These are phyloP conservation scores for Cyphomyrus discorhynchus DNA, from an alignment of 2,113 vertebrate genomes.

Conservation along the genomic window DNA sequence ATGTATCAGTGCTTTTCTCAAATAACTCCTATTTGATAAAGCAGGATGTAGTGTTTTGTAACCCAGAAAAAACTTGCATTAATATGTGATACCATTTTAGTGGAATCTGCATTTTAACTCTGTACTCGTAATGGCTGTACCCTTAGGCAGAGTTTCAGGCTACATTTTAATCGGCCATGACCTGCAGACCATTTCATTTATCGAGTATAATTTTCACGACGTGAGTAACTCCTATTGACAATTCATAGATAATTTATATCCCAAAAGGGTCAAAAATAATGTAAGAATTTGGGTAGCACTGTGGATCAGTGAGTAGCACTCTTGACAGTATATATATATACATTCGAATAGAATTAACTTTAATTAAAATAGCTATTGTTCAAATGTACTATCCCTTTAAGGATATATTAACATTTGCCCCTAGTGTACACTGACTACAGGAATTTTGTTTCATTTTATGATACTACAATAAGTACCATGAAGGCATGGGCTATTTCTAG, in stretches of 20 bases:
- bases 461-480: not conserved
- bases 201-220: not conserved
- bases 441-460: not conserved
- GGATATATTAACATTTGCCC: not conserved
- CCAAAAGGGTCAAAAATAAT: not conserved
- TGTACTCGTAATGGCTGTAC: constrained; percentile 43
- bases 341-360: not conserved
- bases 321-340: not conserved
- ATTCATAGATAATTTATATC: not conserved
- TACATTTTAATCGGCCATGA: constrained; percentile 58
- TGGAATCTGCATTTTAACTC: constrained; percentile 5
- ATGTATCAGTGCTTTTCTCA: not conserved
- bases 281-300: not conserved
- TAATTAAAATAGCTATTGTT: not conserved
- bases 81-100: constrained; percentile 33
- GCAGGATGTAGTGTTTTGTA: not conserved
- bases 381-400: not conserved
- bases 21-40: not conserved
- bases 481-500: not conserved
- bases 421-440: not conserved
- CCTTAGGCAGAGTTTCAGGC: constrained; percentile 58
- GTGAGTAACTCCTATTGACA: not conserved
- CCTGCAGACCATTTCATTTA: not conserved
- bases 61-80: constrained; percentile 27
- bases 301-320: not conserved